Conservation (phyloP, 2,797 vertebrate species). For the Paguma larvata region DNA sequence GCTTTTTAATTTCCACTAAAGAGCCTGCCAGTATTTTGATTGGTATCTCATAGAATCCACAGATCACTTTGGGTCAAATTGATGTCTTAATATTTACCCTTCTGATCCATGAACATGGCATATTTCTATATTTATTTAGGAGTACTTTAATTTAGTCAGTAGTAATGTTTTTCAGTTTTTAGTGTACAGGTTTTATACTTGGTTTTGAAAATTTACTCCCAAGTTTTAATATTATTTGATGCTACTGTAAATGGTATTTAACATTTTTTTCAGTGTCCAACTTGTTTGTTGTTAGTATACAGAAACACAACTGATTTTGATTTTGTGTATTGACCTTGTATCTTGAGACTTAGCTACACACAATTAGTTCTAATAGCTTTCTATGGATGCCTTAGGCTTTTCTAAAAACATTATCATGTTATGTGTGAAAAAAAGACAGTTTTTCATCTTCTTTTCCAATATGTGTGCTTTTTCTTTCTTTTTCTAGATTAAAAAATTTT, state of each 20-base stretch:
- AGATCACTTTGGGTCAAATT: not conserved
- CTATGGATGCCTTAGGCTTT: not conserved
- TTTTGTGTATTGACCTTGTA: slow-evolving; percentile 25
- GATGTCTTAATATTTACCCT: slow-evolving; percentile 27
- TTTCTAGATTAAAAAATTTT: not conserved
- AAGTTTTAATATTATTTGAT: slow-evolving; percentile 37
- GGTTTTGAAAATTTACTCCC: slow-evolving; percentile 10
- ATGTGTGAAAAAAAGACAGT: not conserved
- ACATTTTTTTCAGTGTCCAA: not conserved
- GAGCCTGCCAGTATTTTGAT: not conserved
- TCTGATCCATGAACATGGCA: not conserved
- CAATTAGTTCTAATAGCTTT: slow-evolving; percentile 28
- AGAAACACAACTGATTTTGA: not conserved
- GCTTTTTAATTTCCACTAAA: slow-evolving; percentile 24
- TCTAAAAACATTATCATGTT: not conserved
- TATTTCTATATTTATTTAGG: slow-evolving; percentile 6
- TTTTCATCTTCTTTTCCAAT: slow-evolving; percentile 30
- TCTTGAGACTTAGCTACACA: not conserved
- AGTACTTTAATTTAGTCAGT: slow-evolving; percentile 17
- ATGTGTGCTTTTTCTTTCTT: not conserved
- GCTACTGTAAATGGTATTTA: not conserved
- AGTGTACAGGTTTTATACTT: not conserved
- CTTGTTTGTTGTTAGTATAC: slow-evolving; percentile 41
- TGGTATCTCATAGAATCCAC: slow-evolving; percentile 8
- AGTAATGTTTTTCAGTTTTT: not conserved